Conservation (phyloP, 2,113 vertebrate species). For the Plestiodon gilberti region DNA sequence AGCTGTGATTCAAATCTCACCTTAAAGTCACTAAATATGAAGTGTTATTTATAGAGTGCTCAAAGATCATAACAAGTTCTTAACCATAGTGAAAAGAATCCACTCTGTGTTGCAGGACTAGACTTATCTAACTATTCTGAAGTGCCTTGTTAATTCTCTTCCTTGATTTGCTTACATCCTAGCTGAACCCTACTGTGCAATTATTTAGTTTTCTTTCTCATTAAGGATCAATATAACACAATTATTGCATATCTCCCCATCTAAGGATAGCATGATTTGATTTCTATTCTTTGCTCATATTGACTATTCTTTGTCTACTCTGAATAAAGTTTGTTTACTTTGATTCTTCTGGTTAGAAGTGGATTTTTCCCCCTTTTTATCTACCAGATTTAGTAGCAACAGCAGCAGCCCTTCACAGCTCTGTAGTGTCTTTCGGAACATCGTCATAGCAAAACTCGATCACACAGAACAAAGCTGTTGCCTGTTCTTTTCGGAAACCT, state of each 20-base stretch:
- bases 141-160: not conserved
- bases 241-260: slow-evolving; percentile 11
- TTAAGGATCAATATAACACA: not conserved
- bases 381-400: not conserved
- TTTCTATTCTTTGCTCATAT: slow-evolving; percentile 32
- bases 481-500: not conserved
- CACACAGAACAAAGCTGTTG: not conserved
- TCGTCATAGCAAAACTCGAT: not conserved
- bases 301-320: not conserved
- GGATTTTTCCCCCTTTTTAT: not conserved
- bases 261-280: slow-evolving; percentile 5
- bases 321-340: not conserved
- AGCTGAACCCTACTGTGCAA: not conserved
- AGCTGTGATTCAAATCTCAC: too few relatives aligned
- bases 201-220: slow-evolving; percentile 9
- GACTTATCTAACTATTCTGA: not conserved
- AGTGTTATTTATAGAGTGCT: too few relatives aligned
- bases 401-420: not conserved
- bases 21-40: too few relatives aligned
- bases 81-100: too few relatives aligned
- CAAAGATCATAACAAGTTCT: too few relatives aligned
- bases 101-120: not conserved
- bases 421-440: not conserved
- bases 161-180: not conserved
- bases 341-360: not conserved